Base-by-base conservation (phyloP, 2,113 vertebrate genomes). In the Megalops atlanticus region DNA sequence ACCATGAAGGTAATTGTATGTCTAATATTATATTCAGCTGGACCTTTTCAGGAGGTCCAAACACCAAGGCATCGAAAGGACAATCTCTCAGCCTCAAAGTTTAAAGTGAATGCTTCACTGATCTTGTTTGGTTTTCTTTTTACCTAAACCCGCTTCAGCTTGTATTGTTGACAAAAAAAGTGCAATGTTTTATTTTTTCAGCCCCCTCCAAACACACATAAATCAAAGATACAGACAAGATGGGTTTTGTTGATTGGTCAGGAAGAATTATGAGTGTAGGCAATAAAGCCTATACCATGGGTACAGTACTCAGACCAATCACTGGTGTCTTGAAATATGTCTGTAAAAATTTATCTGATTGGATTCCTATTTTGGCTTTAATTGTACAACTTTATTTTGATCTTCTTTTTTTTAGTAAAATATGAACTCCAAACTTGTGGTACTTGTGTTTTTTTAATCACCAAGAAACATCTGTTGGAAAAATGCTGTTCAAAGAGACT, bases 331-430 rank as follows among this genome's bases (percentile, higher is more conserved):
- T 80, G 86, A 85, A 86, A 86, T 31, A 82, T 90, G 89, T 88
- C 83, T 83, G n/a, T n/a, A n/a, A 88, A 89, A 90, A 83, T 87
- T 90, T 85, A 84, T 81, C 77, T 89, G 87, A 89, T 83, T 80
- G 80, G 87, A 85, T 77, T 92, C 82, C 88, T 85, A 80, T 87
- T 84, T 91, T 85, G 85, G 74, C 86, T 92, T 87, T 85, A 89
- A 86, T 84, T 92, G 91, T 92, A 91, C 83, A 86, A 91, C 87
- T 92, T 93, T 92, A 91, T 94, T 93, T 93, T 92, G 87, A 88
- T 89, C 86, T 89, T 86, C n/a, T n/a, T 85, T 89, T 87, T 92
- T 91, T 89, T 88, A 92, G 89, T 92, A 94, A 94, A 94, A 90
- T 76, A 86, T 49, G 38, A 89, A 92, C 85, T 88, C 88, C 54